phyloP scores from a whole-genome alignment of 2,113 vertebrate genomes.

The Xerus inauris region DNA sequence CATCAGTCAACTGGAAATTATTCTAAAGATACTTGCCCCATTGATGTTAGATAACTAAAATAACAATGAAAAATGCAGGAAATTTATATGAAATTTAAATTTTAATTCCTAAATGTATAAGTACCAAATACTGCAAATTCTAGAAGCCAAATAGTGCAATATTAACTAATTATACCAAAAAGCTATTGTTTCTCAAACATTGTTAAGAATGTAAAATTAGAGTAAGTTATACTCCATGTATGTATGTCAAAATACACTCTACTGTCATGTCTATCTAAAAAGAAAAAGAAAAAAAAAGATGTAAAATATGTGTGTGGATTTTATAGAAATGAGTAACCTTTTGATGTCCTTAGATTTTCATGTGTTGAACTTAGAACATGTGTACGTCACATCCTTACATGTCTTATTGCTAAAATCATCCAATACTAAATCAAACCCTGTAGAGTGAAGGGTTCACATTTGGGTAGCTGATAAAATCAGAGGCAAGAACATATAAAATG shows the following conservation, averaged over 20 bases:
- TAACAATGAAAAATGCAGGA: background rate
- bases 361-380: conserved; percentile 35
- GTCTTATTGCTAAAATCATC: conserved; percentile 27
- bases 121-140: background rate
- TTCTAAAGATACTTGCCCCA: background rate
- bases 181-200: background rate
- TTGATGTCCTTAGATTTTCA: background rate
- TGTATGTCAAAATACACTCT: no score
- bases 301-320: background rate
- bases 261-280: no score
- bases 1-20: background rate
- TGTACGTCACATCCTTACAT: background rate
- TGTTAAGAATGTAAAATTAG: background rate
- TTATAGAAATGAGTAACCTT: background rate
- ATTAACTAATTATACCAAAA: conserved; percentile 17
- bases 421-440: background rate
- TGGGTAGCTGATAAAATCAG: background rate
- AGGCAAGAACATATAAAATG: background rate
- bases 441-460: conserved; percentile 33
- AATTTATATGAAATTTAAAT: conserved; percentile 11
- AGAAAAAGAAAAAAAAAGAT: no score
- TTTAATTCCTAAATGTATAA: conserved; percentile 21
- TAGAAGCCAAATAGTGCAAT: background rate
- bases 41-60: background rate
- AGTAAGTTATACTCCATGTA: no score